Percentiles rank a stretch among this genome's conserved stretches.
Evolutionary conservation across 2,888 invertebrate species (phyloP).

Genomic region (Craniophora ligustri): DNA sequence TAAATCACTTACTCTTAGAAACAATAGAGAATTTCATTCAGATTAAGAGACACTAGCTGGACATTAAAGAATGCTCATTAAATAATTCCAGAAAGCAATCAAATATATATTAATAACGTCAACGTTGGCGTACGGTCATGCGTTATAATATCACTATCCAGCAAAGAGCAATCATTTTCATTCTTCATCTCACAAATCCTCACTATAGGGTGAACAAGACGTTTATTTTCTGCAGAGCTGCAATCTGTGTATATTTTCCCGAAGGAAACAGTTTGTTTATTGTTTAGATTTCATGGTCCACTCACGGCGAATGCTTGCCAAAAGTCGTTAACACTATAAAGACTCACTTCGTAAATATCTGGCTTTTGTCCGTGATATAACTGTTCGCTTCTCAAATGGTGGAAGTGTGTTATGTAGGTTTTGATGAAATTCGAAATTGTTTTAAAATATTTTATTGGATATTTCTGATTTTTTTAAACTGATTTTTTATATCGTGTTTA

Average conservation of each 20-base stretch:
- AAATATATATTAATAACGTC: slow-evolving; percentile 44
- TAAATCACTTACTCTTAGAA: slow-evolving; percentile 4
- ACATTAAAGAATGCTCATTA: slow-evolving; percentile 1
- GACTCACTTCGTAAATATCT: slow-evolving; percentile 77
- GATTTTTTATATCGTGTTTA: too few relatives aligned
- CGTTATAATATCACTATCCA: slow-evolving; percentile 31
- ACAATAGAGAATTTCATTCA: slow-evolving; percentile 6
- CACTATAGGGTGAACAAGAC: slow-evolving; percentile 36
- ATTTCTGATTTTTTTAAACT: too few relatives aligned
- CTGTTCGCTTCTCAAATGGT: slow-evolving; percentile 40
- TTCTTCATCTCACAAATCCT: slow-evolving; percentile 48
- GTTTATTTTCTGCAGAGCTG: slow-evolving; percentile 55
- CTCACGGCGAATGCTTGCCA: slow-evolving; percentile 71
- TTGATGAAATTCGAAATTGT: not conserved
- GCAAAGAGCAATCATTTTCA: slow-evolving; percentile 46
- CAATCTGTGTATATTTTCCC: slow-evolving; percentile 63
- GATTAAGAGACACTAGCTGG: slow-evolving; percentile 2
- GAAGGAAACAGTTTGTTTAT: slow-evolving; percentile 80
- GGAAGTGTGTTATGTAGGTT: slow-evolving; percentile 17
- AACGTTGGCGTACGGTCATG: slow-evolving; percentile 11
- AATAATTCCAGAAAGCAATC: slow-evolving; percentile 26
- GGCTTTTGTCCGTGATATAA: slow-evolving; percentile 44
- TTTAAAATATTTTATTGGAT: too few relatives aligned
- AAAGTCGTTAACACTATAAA: slow-evolving; percentile 81
- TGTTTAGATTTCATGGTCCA: slow-evolving; percentile 73